phyloP scores from a whole-genome alignment of 2,888 invertebrate species.

The Nowickia ferox region DNA sequence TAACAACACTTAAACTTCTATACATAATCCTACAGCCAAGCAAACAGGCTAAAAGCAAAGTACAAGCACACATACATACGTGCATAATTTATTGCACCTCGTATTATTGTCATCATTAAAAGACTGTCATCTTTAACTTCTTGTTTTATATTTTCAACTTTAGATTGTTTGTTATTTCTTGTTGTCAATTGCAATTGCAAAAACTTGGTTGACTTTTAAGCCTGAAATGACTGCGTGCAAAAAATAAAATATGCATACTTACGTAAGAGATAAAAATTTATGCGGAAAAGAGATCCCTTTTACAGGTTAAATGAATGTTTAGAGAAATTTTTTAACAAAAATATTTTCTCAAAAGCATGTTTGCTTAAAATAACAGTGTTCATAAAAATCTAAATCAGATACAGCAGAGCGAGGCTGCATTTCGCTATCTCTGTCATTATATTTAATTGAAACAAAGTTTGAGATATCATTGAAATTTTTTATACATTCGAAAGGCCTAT shows the following conservation, averaged over 20 bases:
- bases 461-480: too few relatives aligned
- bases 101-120: conserved; percentile 66
- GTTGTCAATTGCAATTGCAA: conserved; percentile 7
- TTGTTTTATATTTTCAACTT: conserved; percentile 3
- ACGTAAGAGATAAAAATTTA: neutral
- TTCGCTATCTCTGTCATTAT: too few relatives aligned
- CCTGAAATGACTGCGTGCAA: neutral
- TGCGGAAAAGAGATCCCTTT: neutral
- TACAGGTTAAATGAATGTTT: too few relatives aligned
- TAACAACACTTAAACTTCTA: conserved; percentile 6
- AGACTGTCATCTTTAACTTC: conserved; percentile 43
- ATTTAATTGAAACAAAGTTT: too few relatives aligned
- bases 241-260: neutral
- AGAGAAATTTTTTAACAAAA: too few relatives aligned
- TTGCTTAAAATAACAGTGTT: too few relatives aligned
- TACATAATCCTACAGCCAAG: neutral
- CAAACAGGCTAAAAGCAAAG: neutral
- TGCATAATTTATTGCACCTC: conserved; percentile 68
- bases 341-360: too few relatives aligned
- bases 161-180: neutral
- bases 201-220: conserved; percentile 25
- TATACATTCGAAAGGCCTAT: too few relatives aligned
- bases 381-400: too few relatives aligned
- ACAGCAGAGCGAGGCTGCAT: too few relatives aligned
- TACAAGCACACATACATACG: neutral